Evolutionary conservation across 35 echinoderm and acorn worm species (phyloP), one percentile per base, ranked within the genome.

Genomic region (Acanthaster planci): DNA sequence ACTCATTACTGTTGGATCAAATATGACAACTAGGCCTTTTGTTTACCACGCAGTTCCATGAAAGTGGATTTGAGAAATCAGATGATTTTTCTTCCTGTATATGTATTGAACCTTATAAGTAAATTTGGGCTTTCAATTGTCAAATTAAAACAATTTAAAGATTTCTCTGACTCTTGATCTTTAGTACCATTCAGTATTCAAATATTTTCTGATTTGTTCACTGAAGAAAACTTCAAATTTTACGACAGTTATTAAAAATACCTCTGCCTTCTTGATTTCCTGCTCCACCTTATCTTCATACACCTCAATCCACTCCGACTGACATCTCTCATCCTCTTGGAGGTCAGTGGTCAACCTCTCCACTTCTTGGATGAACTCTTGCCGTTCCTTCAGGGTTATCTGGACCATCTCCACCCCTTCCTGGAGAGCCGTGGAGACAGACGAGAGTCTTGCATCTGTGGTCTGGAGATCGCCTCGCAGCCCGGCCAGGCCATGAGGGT

Each of bases 281-380:
- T 21, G 5, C 5, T 53, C 30, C 81, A 64, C 81, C 38, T 83
- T 53, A 19, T 83, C 54, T 35, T 58, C 81, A 57, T 58, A 83
- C 19, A 83, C 81, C 38, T 83, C 29, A 21, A 58, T 57, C 81
- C 81, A 83, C 0, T 60, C 81, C 34, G 38, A 53, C 10, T 58
- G 8, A 23, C 37, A 29, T 17, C 21, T 19, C 29, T 83, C 29
- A 40, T 39, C 19, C 54, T 83, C 52, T 53, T 83, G 53, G 5
- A 83, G 55, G 0, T 60, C 16, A 5, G n/a, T 53, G 1, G 23
- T 57, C 53, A 83, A 18, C 4, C 29, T 37, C 34, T 83, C 81
- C 19, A 64, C 72, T 51, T 58, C 82, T 17, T 64, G 7, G 39
- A 89, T 35, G 51, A 83, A 76, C 39, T 82, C 80, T 17, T 89